Percentiles rank a stretch among this genome's conserved stretches.
Evolutionary conservation across 2,888 invertebrate species (phyloP).

Genomic region (Leptothorax acervorum): DNA sequence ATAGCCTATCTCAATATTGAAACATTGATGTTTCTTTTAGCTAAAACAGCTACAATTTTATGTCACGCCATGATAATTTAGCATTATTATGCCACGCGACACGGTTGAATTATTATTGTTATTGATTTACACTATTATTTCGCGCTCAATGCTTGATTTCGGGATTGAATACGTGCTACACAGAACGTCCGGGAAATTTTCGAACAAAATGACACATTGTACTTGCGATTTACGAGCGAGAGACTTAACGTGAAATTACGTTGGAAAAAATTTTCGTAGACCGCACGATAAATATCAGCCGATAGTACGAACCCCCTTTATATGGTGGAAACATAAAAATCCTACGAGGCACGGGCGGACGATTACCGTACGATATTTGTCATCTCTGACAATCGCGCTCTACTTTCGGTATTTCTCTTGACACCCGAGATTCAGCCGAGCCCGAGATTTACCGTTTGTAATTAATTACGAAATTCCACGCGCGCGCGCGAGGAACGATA

Average conservation of each 20-base stretch:
- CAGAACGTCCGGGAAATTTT: not conserved
- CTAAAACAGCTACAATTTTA: conserved; percentile 28
- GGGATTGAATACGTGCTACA: not conserved
- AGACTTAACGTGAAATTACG: conserved; percentile 17
- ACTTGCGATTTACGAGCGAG: not conserved
- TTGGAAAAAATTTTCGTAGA: conserved; percentile 24
- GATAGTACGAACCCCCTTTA: not conserved
- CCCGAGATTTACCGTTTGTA: conserved; percentile 50
- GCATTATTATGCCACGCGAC: not conserved
- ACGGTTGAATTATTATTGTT: not conserved
- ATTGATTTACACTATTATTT: conserved; percentile 21
- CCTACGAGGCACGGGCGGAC: conserved; percentile 11
- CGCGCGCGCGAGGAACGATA: not conserved
- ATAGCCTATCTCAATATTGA: not conserved
- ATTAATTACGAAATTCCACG: conserved; percentile 52
- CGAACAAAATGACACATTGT: not conserved
- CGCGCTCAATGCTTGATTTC: not conserved
- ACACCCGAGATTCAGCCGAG: conserved; percentile 33
- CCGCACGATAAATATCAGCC: conserved; percentile 25
- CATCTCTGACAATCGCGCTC: conserved; percentile 40
- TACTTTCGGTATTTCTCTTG: conserved; percentile 37
- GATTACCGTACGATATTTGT: conserved; percentile 47
- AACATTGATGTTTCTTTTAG: conserved; percentile 9
- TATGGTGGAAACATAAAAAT: conserved; percentile 23
- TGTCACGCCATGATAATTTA: not conserved